These are phyloP conservation scores for Gallinago jamesoni DNA, from an alignment of 2,113 vertebrate genomes.

Conservation along the genomic window DNA sequence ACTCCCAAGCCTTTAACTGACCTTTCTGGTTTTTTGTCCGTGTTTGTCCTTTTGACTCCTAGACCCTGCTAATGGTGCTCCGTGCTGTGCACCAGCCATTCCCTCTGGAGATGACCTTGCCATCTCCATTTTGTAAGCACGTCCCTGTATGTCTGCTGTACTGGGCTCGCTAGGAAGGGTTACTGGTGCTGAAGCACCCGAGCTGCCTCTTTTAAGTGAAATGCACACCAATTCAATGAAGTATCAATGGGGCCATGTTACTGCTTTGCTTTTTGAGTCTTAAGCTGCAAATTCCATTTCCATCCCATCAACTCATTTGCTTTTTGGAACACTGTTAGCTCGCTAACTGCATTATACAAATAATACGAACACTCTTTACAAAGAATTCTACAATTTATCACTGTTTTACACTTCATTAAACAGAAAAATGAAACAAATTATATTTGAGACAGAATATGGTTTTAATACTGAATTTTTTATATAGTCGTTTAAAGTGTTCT, in stretches of 20 bases:
- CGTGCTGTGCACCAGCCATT: not conserved
- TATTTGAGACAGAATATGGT: conserved; percentile 33
- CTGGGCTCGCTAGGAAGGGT: not conserved
- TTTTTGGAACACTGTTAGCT: conserved; percentile 28
- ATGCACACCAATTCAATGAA: conserved; percentile 51
- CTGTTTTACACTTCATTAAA: conserved; percentile 60
- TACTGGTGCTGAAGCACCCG: not conserved
- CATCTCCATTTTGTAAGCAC: not conserved
- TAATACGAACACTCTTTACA: conserved; percentile 33
- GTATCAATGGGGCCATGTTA: not conserved
- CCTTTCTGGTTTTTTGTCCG: not conserved
- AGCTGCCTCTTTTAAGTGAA: conserved; percentile 8
- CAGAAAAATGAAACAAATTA: conserved; percentile 62
- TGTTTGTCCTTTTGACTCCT: not conserved
- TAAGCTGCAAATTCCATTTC: conserved; percentile 45
- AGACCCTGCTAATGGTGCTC: not conserved
- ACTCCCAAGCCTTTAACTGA: not conserved
- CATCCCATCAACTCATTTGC: conserved; percentile 6
- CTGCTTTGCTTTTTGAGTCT: conserved; percentile 51
- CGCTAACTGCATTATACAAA: conserved; percentile 28
- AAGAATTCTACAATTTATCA: conserved; percentile 51
- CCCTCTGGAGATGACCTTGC: not conserved
- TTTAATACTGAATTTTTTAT: conserved; percentile 41
- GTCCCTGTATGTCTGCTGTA: not conserved
- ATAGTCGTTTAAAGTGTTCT: conserved; percentile 17